phyloP scores from a whole-genome alignment of 35 echinoderm and acorn worm genomes.

The Apostichopus japonicus region DNA sequence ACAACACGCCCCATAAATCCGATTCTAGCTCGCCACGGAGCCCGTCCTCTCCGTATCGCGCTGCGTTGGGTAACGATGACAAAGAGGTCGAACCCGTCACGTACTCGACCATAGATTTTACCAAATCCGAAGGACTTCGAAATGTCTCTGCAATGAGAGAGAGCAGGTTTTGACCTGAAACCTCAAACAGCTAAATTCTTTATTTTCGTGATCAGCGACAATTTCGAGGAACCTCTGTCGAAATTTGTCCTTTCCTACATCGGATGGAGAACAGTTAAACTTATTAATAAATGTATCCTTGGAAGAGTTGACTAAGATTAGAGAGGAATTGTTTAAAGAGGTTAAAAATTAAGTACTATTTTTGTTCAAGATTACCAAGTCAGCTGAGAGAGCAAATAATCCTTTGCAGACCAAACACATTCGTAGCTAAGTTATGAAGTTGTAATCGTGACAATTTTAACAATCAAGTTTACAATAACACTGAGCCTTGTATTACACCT shows the following conservation, averaged over 20 bases:
- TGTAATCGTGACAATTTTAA: no score
- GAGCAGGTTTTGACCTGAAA: conserved; percentile 57
- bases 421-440: no score
- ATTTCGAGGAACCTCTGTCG: not conserved
- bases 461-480: no score
- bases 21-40: conserved; percentile 49
- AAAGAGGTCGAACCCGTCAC: conserved; percentile 70
- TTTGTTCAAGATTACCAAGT: not conserved
- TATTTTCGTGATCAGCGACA: no score
- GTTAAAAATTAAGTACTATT: not conserved
- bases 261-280: no score
- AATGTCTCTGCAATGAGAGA: conserved; percentile 65
- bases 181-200: not conserved
- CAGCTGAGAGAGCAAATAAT: not conserved
- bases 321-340: no score
- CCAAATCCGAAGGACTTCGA: conserved; percentile 90
- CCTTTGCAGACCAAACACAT: no score
- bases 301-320: no score
- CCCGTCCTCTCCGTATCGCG: conserved; percentile 63
- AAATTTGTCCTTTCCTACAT: not conserved
- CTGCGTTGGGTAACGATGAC: conserved; percentile 62
- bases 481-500: no score
- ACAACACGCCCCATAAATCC: conserved; percentile 14
- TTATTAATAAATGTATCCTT: no score
- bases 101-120: conserved; percentile 93